A percentile compares a stretch with the other conserved stretches of the same genome.
Evolutionary conservation across 1,140 invertebrate species (phyloP).

Genomic region (Maniola jurtina): DNA sequence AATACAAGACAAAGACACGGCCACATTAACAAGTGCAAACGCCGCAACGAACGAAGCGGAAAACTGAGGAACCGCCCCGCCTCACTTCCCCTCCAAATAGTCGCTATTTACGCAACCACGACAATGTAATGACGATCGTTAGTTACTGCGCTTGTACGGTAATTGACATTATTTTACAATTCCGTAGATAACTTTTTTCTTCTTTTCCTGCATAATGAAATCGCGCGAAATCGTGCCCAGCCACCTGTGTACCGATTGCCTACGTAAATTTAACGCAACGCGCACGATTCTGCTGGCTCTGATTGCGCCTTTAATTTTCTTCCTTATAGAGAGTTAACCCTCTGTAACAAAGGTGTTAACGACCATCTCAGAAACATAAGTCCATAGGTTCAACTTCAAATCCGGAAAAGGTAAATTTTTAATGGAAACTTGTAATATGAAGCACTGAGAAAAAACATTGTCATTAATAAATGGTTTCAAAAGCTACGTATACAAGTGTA

Average conservation of each 20-base stretch:
- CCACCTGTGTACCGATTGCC: conserved; percentile 44
- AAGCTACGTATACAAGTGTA: too few relatives aligned
- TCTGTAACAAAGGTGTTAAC: too few relatives aligned
- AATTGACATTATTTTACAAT: conserved; percentile 76
- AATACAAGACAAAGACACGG: conserved; percentile 43
- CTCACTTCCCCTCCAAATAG: conserved; percentile 60
- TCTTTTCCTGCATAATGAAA: conserved; percentile 57
- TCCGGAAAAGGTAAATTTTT: too few relatives aligned
- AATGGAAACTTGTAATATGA: too few relatives aligned
- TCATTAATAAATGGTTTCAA: too few relatives aligned
- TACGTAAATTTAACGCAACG: conserved; percentile 32
- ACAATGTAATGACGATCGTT: conserved; percentile 72
- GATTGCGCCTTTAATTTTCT: conserved; percentile 22
- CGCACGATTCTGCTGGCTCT: conserved; percentile 14
- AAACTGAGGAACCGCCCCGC: conserved; percentile 55
- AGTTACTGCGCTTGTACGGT: conserved; percentile 59
- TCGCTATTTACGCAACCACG: conserved; percentile 70
- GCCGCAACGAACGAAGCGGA: conserved; percentile 60
- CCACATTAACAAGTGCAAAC: conserved; percentile 58
- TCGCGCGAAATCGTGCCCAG: conserved; percentile 56
- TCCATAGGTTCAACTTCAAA: too few relatives aligned
- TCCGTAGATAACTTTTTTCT: conserved; percentile 51
- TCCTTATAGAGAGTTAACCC: background rate
- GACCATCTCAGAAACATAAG: too few relatives aligned
- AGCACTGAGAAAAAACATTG: too few relatives aligned